Base-by-base conservation (phyloP, 2,888 invertebrate species). In the Drosophila seclusa region DNA sequence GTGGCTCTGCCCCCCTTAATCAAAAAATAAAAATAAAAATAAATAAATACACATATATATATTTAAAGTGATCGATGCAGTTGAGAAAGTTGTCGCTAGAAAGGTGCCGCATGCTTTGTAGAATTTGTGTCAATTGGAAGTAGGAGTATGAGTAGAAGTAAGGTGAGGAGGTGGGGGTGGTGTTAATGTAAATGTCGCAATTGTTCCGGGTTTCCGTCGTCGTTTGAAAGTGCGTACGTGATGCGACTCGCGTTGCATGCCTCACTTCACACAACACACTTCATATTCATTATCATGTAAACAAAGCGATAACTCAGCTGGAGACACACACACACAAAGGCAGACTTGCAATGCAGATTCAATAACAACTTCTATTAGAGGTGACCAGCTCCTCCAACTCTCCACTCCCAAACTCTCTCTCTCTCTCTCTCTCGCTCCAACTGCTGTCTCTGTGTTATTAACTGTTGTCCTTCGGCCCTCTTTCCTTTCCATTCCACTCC, bases 221-320 rank as follows among this genome's bases (percentile, higher is more conserved):
- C 60, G 52, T 57, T 71, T 76, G 53, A 11, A 66, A 73, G 76
- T 84, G 89, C 74, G 87, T 86, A 86, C 89, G 86, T 86, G 89
- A 77, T 77, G 84, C 87, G 89, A 83, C 82, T 65, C 62, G 64
- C 76, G 65, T 87, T 83, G 80, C 77, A 75, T 80, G 73, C 73
- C 66, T 57, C 73, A 62, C 65, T 78, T 77, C 67, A 63, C 68
- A 68, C 50, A 38, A 10, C 74, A 61, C 70, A 67, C 50, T 70
- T 67, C 70, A 68, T 71, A 86, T 87, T 85, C 65, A 77, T 73
- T 78, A 73, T 73, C 74, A 73, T 83, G 89, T 89, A 83, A 84
- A 83, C 87, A 89, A 89, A 86, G 89, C 87, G 87, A 80, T 84
- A 84, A 86, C 80, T 88, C 73, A 83, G 77, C 68, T 76, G 80